Base-by-base conservation (phyloP, 2,888 invertebrate species). In the Ametastegia equiseti region DNA sequence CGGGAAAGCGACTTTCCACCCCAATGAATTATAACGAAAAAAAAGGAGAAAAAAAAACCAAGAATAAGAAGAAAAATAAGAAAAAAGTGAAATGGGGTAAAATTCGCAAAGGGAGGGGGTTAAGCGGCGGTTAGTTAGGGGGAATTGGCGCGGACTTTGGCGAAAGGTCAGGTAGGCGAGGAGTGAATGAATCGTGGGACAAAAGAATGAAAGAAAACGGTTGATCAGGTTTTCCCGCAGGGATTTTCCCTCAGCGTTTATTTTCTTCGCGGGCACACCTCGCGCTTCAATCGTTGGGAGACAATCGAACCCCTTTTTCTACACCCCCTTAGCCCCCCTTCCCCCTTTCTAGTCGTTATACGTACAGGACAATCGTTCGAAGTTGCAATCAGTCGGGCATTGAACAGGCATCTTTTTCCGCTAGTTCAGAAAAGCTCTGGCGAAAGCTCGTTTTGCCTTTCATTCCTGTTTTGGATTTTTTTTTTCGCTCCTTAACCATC, bases 351-450 rank as follows among this genome's bases (percentile, higher is more conserved):
- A n/a, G n/a, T n/a, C n/a, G n/a, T n/a, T n/a, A 42, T 42, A 5
- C 42, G 6, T 5, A 27, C 27, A 11, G 27, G 73, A 73, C 50
- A 73, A 73, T 50, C 73, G 50, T n/a, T 50, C 4, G 13, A 45
- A 50, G 9, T 57, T 57, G 57, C 73, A 73, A 73, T 73, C 73
- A 73, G 50, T 73, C 73, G 33, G n/a, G 50, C 50, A 73, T 73
- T 73, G 73, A 50, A 73, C 73, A n/a, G 50, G 9, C 50, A 73
- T 50, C 50, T 73, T 73, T 50, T 27, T 13, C 19, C 11, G 13
- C 50, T 11, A n/a, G n/a, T n/a, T n/a, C n/a, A n/a, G n/a, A n/a
- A n/a, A n/a, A n/a, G 50, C 15, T 36, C 15, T 30, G 7, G 19
- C 5, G 9, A 1, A 19, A 11, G 50, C 63, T 67, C 33, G 67